Percentiles rank a stretch among this genome's conserved stretches.
These are phyloP conservation scores for Drosophila lutescens DNA, from an alignment of 2,888 invertebrate genomes.

Conservation along the genomic window DNA sequence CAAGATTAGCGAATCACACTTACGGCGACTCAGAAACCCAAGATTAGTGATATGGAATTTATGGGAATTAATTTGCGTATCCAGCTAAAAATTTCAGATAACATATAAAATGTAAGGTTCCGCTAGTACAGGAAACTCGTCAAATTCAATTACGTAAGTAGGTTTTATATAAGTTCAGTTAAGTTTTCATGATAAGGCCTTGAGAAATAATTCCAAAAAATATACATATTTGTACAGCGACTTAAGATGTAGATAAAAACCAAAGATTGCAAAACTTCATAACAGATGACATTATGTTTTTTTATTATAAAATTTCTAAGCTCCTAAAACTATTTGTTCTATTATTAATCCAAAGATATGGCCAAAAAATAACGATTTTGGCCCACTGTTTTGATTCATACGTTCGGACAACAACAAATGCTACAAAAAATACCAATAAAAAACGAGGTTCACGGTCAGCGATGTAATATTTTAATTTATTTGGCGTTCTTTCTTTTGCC, in stretches of 20 bases:
- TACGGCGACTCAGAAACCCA: no score
- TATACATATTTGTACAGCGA: no score
- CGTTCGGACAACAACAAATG: slow-evolving; percentile 17
- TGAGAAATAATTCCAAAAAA: neutral
- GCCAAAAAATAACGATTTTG: neutral
- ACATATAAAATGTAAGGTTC: neutral
- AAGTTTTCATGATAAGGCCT: neutral
- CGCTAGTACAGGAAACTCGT: neutral
- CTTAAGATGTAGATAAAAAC: no score
- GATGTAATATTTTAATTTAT: slow-evolving; percentile 74
- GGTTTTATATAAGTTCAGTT: neutral
- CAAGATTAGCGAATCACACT: neutral
- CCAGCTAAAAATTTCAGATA: neutral
- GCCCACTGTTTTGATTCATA: slow-evolving; percentile 8
- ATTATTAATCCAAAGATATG: no score
- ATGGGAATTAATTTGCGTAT: neutral
- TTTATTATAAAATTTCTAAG: no score
- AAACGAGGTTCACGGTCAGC: slow-evolving; percentile 68
- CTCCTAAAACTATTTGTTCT: no score
- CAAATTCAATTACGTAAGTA: neutral
- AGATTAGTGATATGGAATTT: neutral
- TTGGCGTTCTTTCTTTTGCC: slow-evolving; percentile 52
- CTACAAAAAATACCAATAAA: neutral
- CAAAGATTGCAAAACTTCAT: neutral
- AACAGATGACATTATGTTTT: no score